Percentiles rank a stretch among this genome's conserved stretches.
Conservation (phyloP, 2,888 invertebrate species). For the Ceriagrion tenellum region DNA sequence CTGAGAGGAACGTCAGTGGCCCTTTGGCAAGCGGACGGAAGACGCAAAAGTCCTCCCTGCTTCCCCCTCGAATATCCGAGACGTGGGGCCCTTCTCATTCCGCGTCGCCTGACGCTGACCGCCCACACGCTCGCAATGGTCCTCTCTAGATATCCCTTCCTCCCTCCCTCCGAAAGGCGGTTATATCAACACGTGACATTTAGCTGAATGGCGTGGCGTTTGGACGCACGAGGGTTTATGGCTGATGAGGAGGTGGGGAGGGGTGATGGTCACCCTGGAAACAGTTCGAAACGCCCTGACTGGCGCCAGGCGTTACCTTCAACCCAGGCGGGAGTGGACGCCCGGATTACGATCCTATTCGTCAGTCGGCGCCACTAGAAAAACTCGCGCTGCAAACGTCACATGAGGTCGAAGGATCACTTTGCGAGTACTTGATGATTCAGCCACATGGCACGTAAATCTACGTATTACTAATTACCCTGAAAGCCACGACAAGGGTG, state of each 20-base stretch:
- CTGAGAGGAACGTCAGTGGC: not conserved
- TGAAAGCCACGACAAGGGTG: too few species aligned
- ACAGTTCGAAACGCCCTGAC: not conserved
- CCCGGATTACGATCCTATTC: not conserved
- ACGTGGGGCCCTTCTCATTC: too few species aligned
- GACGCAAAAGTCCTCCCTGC: not conserved
- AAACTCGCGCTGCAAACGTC: too few species aligned
- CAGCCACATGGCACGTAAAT: too few species aligned
- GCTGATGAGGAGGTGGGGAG: not conserved
- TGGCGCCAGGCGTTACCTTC: not conserved
- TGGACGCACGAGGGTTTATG: not conserved
- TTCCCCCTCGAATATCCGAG: not conserved
- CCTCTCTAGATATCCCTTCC: not conserved
- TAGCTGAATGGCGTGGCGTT: not conserved
- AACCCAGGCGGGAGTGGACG: not conserved
- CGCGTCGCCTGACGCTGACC: too few species aligned
- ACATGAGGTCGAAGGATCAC: too few species aligned
- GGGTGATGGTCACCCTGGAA: too few species aligned
- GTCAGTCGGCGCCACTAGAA: too few species aligned
- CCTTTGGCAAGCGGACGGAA: not conserved
- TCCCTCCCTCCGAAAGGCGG: not conserved
- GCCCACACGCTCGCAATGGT: not conserved
- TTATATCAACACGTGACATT: not conserved
- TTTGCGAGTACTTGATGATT: too few species aligned
- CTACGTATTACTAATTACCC: too few species aligned